Percentiles rank a stretch among this genome's conserved stretches.
These are phyloP conservation scores for Oryzias woworae DNA, from an alignment of 2,113 vertebrate genomes.

Conservation along the genomic window DNA sequence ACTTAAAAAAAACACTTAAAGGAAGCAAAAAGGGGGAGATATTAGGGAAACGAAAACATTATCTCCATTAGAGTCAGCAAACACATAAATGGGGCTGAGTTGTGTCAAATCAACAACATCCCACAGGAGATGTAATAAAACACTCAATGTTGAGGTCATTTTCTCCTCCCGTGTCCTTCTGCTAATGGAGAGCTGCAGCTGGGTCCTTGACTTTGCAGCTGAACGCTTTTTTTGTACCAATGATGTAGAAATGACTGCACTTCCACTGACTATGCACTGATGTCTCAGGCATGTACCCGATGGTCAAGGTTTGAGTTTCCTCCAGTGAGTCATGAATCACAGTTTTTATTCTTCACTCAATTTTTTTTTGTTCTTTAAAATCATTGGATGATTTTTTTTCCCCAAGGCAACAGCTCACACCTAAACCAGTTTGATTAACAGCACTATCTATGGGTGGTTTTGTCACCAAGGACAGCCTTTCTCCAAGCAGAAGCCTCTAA, in stretches of 20 bases:
- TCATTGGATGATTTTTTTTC: background rate
- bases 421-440: background rate
- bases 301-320: background rate
- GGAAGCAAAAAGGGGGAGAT: background rate
- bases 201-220: conserved; percentile 15
- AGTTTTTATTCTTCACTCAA: background rate
- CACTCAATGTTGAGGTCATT: conserved; percentile 43
- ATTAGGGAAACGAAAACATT: background rate
- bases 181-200: conserved; percentile 15
- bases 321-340: conserved; percentile 3
- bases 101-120: conserved; percentile 35
- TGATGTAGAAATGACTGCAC: conserved; percentile 2
- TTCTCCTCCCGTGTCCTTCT: conserved; percentile 8
- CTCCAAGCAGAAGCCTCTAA: background rate
- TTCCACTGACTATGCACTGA: background rate
- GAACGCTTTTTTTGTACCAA: background rate
- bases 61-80: background rate
- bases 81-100: conserved; percentile 13
- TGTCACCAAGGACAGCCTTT: background rate
- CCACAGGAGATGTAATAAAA: conserved; percentile 50
- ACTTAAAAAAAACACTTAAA: background rate
- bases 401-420: background rate
- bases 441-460: background rate
- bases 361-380: background rate
- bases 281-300: background rate